Percentiles rank a stretch among this genome's conserved stretches.
Evolutionary conservation across 2,113 vertebrate genomes (phyloP).

Genomic region (Chaetops frenatus): DNA sequence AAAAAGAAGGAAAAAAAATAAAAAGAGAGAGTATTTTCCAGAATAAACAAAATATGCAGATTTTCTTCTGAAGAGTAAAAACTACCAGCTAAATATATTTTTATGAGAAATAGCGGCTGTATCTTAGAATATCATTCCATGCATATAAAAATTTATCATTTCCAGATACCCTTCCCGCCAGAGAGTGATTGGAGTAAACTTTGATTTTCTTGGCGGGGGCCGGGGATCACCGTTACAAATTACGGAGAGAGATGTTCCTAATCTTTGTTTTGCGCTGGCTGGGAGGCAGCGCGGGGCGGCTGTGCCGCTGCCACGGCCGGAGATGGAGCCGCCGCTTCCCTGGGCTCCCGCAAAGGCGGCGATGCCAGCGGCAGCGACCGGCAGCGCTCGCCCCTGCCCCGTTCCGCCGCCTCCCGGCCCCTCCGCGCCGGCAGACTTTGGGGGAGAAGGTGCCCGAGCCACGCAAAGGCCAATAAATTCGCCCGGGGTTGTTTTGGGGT

Average conservation of each 20-base stretch:
- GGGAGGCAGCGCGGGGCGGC: not conserved
- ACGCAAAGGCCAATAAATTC: too few species aligned
- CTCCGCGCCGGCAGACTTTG: not conserved
- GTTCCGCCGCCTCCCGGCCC: not conserved
- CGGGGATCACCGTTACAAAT: not conserved
- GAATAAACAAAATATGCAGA: conserved; percentile 73
- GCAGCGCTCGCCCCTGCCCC: not conserved
- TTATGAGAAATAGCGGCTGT: not conserved
- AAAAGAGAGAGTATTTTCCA: conserved; percentile 48
- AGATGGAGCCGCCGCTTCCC: not conserved
- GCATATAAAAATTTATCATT: not conserved
- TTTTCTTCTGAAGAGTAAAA: conserved; percentile 37
- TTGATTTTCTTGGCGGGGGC: not conserved
- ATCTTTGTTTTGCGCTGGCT: not conserved
- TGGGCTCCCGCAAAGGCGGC: not conserved
- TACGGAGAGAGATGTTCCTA: not conserved
- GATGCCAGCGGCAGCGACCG: not conserved
- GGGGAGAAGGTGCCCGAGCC: fast-evolving
- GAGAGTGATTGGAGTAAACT: not conserved
- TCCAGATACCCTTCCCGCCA: not conserved
- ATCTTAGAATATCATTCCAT: not conserved
- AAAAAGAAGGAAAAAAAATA: conserved; percentile 48
- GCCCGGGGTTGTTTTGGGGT: not conserved
- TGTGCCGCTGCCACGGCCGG: not conserved
- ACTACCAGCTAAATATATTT: conserved; percentile 17